phyloP scores from a whole-genome alignment of 2,888 invertebrate species.

The Calameuta pallipes region DNA sequence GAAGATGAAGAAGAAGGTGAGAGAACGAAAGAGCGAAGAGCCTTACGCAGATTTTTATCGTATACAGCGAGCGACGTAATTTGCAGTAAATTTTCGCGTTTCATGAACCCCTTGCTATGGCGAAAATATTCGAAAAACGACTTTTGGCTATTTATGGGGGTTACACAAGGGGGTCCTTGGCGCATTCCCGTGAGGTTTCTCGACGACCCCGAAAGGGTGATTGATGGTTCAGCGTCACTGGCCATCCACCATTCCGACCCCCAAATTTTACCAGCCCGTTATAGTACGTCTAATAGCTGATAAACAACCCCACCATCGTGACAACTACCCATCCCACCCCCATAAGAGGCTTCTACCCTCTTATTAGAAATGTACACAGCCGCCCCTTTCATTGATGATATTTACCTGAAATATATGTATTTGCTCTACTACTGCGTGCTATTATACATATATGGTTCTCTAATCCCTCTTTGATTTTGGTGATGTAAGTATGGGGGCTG shows the following conservation, averaged over 20 bases:
- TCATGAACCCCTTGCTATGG: not conserved
- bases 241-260: not conserved
- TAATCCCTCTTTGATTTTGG: not conserved
- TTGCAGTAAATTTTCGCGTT: not conserved
- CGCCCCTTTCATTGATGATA: not conserved
- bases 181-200: not conserved
- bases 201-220: not conserved
- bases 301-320: not conserved
- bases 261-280: not conserved
- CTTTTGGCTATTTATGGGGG: not conserved
- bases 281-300: conserved; percentile 6
- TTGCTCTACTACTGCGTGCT: not conserved
- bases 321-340: not conserved
- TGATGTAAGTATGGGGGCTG: not conserved
- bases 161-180: conserved; percentile 2
- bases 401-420: not conserved
- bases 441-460: not conserved
- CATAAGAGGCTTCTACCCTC: not conserved
- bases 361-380: not conserved
- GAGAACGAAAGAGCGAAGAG: not conserved
- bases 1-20: not conserved
- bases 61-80: not conserved
- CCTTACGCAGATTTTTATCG: not conserved
- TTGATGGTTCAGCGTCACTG: conserved; percentile 3
- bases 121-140: not conserved